Percentiles rank a stretch among this genome's conserved stretches.
Evolutionary conservation across 1,140 invertebrate species (phyloP).

Genomic region (Solen grandis): DNA sequence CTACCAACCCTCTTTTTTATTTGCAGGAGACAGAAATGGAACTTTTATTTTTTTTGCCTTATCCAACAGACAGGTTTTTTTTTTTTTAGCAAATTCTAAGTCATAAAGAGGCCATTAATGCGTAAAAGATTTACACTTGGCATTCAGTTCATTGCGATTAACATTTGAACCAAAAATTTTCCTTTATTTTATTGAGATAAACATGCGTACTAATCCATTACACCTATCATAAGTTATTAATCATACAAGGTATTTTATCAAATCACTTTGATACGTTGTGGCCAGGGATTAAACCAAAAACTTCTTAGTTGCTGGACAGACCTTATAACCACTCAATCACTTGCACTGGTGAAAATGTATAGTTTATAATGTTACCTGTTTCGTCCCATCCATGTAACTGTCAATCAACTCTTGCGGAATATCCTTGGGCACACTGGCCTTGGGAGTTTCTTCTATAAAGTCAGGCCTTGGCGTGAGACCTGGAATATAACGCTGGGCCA

Average conservation of each 20-base stretch:
- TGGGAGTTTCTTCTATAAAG: slow-evolving; percentile 6
- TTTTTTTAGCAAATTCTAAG: no score
- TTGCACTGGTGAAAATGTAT: not conserved
- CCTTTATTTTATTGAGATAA: not conserved
- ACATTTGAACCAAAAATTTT: no score
- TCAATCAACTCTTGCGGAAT: slow-evolving; percentile 69
- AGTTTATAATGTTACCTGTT: slow-evolving; percentile 46
- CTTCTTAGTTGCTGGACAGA: not conserved
- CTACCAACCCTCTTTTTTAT: no score
- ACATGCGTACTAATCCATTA: not conserved
- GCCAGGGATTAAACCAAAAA: not conserved
- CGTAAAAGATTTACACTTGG: no score
- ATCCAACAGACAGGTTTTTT: no score
- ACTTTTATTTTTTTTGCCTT: no score
- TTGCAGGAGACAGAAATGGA: no score
- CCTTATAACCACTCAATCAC: not conserved
- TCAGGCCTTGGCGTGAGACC: slow-evolving; percentile 62
- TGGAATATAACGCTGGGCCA: slow-evolving; percentile 64
- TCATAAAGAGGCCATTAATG: no score
- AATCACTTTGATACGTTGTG: not conserved
- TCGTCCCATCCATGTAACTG: slow-evolving; percentile 65
- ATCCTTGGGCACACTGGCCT: slow-evolving; percentile 50
- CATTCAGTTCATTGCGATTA: no score
- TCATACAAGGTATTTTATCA: not conserved
- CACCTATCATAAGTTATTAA: not conserved